Base-by-base conservation (phyloP, 2,113 vertebrate species). In the Ranitomeya imitator region DNA sequence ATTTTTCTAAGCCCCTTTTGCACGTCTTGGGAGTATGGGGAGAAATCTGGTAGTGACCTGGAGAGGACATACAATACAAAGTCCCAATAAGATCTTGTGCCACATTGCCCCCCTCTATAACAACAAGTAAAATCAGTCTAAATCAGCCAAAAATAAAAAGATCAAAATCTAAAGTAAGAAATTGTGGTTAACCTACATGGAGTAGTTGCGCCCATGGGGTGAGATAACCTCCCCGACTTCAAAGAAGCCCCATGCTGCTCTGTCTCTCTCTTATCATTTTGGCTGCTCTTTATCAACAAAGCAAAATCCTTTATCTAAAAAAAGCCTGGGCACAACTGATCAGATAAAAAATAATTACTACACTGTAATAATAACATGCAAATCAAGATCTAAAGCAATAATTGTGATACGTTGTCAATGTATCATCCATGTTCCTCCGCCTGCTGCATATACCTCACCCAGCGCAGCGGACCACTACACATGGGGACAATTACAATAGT, bases 171-270 rank as follows among this genome's bases (percentile, higher is more conserved):
- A 45, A 31, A 74, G 1, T 7, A 23, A 37, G 18, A 12, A 52
- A 51, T 52, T 52, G 18, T 76, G 18, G 45, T 3, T 21, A 76
- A 45, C 21, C 18, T 10, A 21, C 73, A 3, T 1, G 51, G 4
- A 51, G 79, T 80, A 92, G 88, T 76, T 90, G 86, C 55, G 78
- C 90, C 79, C 81, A 81, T 87, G 52, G 93, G 90, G 92, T 93
- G 91, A 91, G 88, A 76, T 90, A 88, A 90, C 90, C 51, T 90
- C 91, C 93, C 90, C 88, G 86, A 87, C 93, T 93, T 94, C 92
- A 94, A 94, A 94, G 90, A 77, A 63, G 61, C 77, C 61, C 89
- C 91, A 7, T 0, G 26, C 79, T 90, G 90, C 89, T 79, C 76
- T 90, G 88, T 65, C 71, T 91, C 19, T 78, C 65, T 85, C 90